These are phyloP conservation scores for Python bivittatus DNA, from an alignment of 2,113 vertebrate species.

Conservation along the genomic window DNA sequence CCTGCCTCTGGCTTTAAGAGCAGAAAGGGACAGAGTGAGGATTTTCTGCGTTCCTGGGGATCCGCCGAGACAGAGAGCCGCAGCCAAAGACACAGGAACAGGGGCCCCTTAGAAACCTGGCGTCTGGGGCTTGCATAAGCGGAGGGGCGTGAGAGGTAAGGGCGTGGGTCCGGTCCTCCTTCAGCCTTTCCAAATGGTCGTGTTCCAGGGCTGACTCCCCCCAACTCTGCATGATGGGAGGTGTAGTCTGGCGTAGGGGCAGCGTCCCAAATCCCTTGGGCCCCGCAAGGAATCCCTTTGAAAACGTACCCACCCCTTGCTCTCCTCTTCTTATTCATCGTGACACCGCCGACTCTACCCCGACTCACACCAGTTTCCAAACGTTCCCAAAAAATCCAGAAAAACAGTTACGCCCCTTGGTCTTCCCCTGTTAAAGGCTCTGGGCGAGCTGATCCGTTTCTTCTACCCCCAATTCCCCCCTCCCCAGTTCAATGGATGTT, in stretches of 20 bases:
- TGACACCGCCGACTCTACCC: not conserved
- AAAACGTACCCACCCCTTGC: not conserved
- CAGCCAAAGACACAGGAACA: not conserved
- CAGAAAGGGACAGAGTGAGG: not conserved
- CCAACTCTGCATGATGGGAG: not conserved
- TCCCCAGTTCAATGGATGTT: not conserved
- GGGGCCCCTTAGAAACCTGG: not conserved
- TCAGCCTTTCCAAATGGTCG: not conserved
- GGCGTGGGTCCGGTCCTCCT: not conserved
- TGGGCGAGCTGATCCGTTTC: too few species aligned
- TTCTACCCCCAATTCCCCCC: not conserved
- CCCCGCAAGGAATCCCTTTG: not conserved
- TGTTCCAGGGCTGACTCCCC: not conserved
- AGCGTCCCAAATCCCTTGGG: not conserved
- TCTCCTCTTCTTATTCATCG: not conserved
- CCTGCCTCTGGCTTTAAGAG: not conserved
- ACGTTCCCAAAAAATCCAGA: not conserved
- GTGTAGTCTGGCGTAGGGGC: not conserved
- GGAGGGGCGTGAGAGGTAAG: not conserved
- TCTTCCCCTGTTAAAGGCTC: not conserved
- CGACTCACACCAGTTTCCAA: not conserved
- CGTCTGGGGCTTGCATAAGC: not conserved
- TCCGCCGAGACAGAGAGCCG: not conserved
- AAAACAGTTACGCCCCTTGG: not conserved
- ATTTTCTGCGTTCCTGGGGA: not conserved